Evolutionary conservation across 2,888 invertebrate genomes (phyloP).

Genomic region (Cantharis rufa): DNA sequence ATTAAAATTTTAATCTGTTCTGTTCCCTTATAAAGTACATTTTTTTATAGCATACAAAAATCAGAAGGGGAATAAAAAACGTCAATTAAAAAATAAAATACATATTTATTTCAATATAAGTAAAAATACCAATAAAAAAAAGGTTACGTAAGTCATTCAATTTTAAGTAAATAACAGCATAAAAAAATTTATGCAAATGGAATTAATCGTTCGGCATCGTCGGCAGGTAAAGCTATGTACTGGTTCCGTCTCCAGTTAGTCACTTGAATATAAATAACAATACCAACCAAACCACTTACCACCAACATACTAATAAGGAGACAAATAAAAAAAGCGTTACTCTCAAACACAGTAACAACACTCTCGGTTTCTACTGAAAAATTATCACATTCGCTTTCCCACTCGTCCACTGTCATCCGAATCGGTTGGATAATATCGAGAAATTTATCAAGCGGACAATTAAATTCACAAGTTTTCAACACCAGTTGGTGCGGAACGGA

Average conservation of each 20-base stretch:
- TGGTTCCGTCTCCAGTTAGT: background rate
- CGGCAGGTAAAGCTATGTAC: background rate
- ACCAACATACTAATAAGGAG: background rate
- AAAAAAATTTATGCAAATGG: background rate
- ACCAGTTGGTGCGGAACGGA: constrained; percentile 63
- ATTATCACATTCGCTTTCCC: background rate
- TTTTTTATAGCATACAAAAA: no score
- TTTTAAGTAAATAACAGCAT: background rate
- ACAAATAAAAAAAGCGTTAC: background rate
- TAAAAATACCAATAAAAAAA: background rate
- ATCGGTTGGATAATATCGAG: constrained; percentile 63
- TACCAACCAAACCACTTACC: background rate
- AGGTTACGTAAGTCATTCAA: background rate
- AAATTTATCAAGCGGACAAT: constrained; percentile 68
- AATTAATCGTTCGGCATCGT: background rate
- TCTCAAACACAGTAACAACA: background rate
- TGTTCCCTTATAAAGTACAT: no score
- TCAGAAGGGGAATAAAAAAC: background rate
- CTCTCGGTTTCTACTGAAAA: background rate
- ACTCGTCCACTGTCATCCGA: constrained; percentile 44
- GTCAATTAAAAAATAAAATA: background rate
- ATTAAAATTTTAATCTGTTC: no score
- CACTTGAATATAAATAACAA: background rate
- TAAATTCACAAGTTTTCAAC: constrained; percentile 68
- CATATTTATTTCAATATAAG: background rate